These are phyloP conservation scores for Heterodera carotae DNA, from an alignment of 1,140 invertebrate species.

Conservation along the genomic window DNA sequence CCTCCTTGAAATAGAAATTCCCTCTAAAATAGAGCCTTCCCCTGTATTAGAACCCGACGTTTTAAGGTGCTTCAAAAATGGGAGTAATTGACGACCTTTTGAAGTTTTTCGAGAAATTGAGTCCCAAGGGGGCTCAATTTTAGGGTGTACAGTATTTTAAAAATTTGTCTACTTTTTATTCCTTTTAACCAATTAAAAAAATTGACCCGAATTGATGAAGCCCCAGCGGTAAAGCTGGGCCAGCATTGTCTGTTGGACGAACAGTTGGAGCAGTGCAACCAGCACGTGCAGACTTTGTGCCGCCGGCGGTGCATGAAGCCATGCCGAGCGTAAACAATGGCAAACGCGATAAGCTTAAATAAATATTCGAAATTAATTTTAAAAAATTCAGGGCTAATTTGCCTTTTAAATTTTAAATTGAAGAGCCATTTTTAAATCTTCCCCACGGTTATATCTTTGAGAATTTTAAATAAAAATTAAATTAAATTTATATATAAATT, in stretches of 20 bases:
- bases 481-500: no score
- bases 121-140: no score
- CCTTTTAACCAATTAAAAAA: conserved; percentile 15
- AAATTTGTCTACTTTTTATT: no score
- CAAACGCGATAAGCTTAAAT: conserved; percentile 45
- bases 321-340: conserved; percentile 49
- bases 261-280: conserved; percentile 57
- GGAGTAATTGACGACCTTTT: no score
- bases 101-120: no score
- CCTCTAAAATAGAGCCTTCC: no score
- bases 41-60: no score
- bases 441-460: not conserved
- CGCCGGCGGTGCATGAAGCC: conserved; percentile 60
- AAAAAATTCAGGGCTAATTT: not conserved
- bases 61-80: no score
- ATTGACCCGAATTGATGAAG: conserved; percentile 63
- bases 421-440: not conserved
- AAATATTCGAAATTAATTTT: conserved; percentile 7
- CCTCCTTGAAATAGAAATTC: no score
- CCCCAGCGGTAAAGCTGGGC: conserved; percentile 62
- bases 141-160: no score
- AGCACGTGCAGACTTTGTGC: conserved; percentile 60
- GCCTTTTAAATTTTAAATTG: not conserved
- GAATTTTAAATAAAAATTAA: no score
- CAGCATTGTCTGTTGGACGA: conserved; percentile 65